Conservation (phyloP, 2,888 invertebrate genomes). For the Tenthredo amoena region DNA sequence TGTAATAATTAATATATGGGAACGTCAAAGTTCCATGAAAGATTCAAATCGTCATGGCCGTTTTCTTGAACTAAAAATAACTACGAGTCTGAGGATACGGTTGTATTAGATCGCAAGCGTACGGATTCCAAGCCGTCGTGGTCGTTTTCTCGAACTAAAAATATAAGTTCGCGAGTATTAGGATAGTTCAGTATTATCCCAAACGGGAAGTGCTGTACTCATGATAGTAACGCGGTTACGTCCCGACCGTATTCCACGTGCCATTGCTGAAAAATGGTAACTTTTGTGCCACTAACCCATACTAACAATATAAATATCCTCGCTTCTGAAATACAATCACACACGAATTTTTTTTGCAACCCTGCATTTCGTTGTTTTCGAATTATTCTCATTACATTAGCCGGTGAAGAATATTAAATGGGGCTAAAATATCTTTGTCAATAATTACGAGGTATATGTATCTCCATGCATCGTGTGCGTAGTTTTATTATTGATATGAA, state of each 20-base stretch:
- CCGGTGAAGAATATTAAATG: too few species aligned
- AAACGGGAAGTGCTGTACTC: not conserved
- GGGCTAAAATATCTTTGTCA: too few species aligned
- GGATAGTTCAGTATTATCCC: not conserved
- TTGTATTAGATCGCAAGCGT: not conserved
- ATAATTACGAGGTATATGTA: not conserved
- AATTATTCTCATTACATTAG: too few species aligned
- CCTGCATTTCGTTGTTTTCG: too few species aligned
- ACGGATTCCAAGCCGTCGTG: not conserved
- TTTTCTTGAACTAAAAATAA: conserved; percentile 27
- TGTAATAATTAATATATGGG: not conserved
- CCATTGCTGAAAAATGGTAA: not conserved
- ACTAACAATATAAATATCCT: not conserved
- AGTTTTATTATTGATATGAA: not conserved
- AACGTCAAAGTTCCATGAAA: not conserved
- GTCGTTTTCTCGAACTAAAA: not conserved
- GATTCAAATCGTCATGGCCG: not conserved
- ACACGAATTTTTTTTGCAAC: not conserved
- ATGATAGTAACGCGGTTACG: too few species aligned
- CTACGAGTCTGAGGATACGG: not conserved
- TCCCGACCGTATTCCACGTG: too few species aligned
- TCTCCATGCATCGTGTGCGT: not conserved
- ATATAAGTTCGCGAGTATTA: not conserved
- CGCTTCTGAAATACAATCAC: not conserved
- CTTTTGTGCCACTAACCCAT: not conserved